These are phyloP conservation scores for Brachionus sp. DNA, from an alignment of 1,140 invertebrate species.

Conservation along the genomic window DNA sequence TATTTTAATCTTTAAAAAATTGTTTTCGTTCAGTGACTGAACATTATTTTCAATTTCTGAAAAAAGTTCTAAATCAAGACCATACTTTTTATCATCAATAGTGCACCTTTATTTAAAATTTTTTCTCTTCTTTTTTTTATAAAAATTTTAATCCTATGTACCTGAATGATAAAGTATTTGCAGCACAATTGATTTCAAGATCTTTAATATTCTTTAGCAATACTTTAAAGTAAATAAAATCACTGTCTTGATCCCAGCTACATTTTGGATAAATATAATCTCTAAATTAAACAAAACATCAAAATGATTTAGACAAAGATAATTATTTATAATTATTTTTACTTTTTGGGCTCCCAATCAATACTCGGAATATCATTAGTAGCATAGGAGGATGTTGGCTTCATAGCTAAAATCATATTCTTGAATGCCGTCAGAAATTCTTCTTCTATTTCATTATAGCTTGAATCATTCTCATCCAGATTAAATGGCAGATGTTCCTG, in stretches of 20 bases:
- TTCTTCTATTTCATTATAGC: not conserved
- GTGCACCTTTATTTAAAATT: not conserved
- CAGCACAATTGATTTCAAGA: not conserved
- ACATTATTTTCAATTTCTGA: not conserved
- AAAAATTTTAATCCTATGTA: not conserved
- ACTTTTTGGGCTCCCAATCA: not conserved
- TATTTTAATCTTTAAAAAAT: constrained; percentile 1
- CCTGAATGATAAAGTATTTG: not conserved
- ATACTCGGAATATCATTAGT: not conserved
- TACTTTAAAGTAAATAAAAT: not conserved
- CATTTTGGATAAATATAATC: constrained; percentile 9
- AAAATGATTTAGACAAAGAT: not conserved
- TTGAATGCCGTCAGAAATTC: not conserved
- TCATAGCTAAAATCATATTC: not conserved
- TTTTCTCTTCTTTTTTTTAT: not conserved
- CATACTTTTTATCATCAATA: not conserved
- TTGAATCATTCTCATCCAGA: not conserved
- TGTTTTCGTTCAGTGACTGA: not conserved
- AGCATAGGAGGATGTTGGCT: not conserved
- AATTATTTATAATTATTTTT: not conserved
- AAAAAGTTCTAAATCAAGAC: constrained; percentile 20
- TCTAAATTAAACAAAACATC: not conserved
- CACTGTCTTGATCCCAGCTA: not conserved
- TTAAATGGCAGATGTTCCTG: not conserved
- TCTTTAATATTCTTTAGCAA: not conserved